Conservation (phyloP, 2,113 vertebrate genomes). For the Amazona vittata region DNA sequence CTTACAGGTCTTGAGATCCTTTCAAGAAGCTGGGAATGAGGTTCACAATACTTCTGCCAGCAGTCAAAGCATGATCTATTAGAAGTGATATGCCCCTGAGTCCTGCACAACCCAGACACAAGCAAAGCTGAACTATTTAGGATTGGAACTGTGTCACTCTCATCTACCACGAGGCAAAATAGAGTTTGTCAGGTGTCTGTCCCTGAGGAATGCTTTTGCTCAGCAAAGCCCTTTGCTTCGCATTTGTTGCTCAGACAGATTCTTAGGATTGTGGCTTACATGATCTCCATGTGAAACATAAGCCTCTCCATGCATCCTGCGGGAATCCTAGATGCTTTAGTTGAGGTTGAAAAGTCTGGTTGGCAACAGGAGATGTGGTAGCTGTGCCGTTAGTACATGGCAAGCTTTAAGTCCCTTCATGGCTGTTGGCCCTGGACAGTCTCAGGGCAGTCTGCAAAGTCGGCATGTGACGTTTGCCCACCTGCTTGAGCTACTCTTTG, state of each 20-base stretch:
- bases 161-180: not conserved
- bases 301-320: not conserved
- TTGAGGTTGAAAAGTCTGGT: not conserved
- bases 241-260: not conserved
- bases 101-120: not conserved
- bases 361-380: not conserved
- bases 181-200: not conserved
- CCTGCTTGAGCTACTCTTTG: not conserved
- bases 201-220: not conserved
- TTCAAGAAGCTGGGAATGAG: not conserved
- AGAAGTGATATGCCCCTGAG: not conserved
- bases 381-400: not conserved
- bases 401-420: not conserved
- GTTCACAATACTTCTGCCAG: accelerated
- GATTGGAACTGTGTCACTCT: not conserved
- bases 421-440: not conserved
- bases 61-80: not conserved
- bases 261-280: not conserved
- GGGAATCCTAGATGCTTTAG: not conserved
- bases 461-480: not conserved
- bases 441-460: not conserved
- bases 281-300: not conserved
- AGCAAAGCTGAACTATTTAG: not conserved
- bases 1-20: not conserved
- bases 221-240: not conserved